These are phyloP conservation scores for Orthonyx spaldingii DNA, from an alignment of 2,113 vertebrate genomes.

Conservation along the genomic window DNA sequence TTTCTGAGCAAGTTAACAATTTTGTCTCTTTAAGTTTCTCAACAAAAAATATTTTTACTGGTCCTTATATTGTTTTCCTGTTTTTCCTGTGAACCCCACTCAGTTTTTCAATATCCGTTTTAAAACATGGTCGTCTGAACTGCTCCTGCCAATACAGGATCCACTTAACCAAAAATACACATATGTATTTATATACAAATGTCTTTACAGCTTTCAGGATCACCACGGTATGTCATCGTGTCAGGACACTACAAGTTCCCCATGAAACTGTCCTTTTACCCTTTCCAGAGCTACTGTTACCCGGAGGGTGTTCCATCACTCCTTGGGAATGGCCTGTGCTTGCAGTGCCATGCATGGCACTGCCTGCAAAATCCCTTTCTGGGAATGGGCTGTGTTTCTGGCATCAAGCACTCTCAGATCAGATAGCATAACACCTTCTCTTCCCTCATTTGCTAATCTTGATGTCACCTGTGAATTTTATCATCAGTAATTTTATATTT, in stretches of 20 bases:
- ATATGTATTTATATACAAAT: background rate
- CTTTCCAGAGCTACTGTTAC: background rate
- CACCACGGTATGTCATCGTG: accelerated
- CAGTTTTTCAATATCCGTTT: background rate
- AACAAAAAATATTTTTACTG: background rate
- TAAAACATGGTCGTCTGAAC: background rate
- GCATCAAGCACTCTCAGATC: background rate
- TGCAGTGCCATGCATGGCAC: accelerated
- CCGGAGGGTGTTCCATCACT: background rate
- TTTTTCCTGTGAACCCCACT: background rate
- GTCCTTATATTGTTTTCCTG: background rate
- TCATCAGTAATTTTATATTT: background rate
- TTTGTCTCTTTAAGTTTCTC: background rate
- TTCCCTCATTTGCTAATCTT: background rate
- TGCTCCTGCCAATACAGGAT: background rate
- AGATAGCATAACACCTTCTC: background rate
- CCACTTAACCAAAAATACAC: background rate
- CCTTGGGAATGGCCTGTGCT: background rate
- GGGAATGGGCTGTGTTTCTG: background rate
- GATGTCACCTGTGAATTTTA: background rate
- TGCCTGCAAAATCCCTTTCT: background rate
- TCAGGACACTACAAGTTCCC: background rate
- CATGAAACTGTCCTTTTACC: background rate
- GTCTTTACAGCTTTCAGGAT: background rate
- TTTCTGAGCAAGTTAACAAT: background rate